Evolutionary conservation across 2,797 vertebrate species (phyloP).

Genomic region (Mus minutoides): DNA sequence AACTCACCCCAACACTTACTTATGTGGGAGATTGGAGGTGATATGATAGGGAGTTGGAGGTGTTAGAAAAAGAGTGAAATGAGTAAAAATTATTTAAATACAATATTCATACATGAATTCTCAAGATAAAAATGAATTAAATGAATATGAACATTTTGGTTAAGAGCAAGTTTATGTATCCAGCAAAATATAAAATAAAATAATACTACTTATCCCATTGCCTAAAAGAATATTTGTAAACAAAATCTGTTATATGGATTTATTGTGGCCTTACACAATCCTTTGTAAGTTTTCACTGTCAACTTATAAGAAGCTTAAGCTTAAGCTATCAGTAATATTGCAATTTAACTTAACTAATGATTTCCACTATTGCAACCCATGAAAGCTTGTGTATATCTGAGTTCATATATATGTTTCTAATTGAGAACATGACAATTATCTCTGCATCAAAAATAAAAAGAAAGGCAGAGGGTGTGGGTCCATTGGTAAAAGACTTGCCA

Average conservation of each 20-base stretch:
- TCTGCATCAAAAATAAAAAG: neutral
- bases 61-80: neutral
- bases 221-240: neutral
- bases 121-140: neutral
- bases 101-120: neutral
- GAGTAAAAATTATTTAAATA: neutral
- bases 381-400: neutral
- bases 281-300: neutral
- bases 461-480: neutral
- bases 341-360: neutral
- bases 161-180: neutral
- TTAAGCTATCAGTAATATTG: conserved; percentile 14
- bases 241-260: neutral
- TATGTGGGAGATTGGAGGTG: neutral
- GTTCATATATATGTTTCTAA: neutral
- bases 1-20: too few species aligned
- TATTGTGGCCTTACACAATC: neutral
- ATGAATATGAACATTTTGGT: neutral
- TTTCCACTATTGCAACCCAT: neutral
- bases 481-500: neutral
- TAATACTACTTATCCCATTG: neutral
- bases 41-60: neutral
- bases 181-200: neutral
- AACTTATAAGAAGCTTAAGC: neutral
- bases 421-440: neutral